Percentiles rank a stretch among this genome's conserved stretches.
Evolutionary conservation across 2,797 vertebrate genomes (phyloP).

Genomic region (Eulemur albifrons): DNA sequence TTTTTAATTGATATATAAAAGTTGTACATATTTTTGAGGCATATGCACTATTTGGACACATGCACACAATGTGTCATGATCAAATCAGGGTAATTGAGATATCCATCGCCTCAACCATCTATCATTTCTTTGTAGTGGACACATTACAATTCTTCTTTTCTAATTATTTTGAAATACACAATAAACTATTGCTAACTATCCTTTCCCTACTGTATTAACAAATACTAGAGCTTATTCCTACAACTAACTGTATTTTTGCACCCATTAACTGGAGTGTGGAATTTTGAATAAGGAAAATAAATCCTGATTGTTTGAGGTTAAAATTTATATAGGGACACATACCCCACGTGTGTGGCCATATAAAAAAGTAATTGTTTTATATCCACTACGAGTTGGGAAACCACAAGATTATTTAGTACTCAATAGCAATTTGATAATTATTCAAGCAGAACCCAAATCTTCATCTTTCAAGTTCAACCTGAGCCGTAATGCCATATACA

Average conservation of each 20-base stretch:
- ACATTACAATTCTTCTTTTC: neutral
- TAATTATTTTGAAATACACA: neutral
- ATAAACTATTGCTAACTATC: neutral
- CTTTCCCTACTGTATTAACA: neutral
- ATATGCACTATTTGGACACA: no score
- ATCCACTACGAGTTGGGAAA: neutral
- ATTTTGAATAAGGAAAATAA: neutral
- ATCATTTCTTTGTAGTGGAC: neutral
- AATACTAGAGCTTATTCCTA: neutral
- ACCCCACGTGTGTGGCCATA: neutral
- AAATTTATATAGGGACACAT: neutral
- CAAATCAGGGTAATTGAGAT: neutral
- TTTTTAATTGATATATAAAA: neutral
- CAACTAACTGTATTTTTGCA: neutral
- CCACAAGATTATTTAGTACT: neutral
- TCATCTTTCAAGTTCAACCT: neutral
- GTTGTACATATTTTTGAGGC: neutral
- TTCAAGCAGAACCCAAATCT: neutral
- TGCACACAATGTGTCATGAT: neutral
- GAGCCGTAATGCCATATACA: accelerated
- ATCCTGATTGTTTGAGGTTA: neutral
- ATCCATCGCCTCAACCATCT: neutral
- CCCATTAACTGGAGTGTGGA: neutral
- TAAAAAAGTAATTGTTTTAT: neutral
- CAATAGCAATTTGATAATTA: neutral